A percentile compares a stretch with the other conserved stretches of the same genome.
Evolutionary conservation across 1,140 invertebrate genomes (phyloP).

Genomic region (Phortica variegata): DNA sequence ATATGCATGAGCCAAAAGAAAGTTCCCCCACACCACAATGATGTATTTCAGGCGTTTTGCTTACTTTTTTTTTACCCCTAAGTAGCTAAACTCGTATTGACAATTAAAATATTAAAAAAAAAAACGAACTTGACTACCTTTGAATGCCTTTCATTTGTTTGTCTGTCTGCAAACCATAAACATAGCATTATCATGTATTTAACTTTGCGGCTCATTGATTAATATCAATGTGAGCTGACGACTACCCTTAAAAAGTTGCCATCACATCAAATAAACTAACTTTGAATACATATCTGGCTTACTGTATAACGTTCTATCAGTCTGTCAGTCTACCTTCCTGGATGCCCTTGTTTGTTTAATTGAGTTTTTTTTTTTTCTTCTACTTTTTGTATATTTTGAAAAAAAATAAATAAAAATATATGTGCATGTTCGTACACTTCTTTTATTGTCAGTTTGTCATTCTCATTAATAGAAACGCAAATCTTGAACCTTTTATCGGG

Average conservation of each 20-base stretch:
- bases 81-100: constrained; percentile 26
- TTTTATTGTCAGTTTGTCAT: constrained; percentile 39
- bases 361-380: constrained; percentile 27
- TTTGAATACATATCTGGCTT: not conserved
- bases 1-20: constrained; percentile 40
- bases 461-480: constrained; percentile 35
- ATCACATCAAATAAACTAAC: constrained; percentile 16
- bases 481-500: not conserved
- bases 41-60: no score
- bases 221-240: no score
- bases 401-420: no score
- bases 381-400: no score
- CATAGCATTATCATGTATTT: constrained; percentile 38
- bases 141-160: constrained; percentile 12
- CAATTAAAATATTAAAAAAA: constrained; percentile 25
- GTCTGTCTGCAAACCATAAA: constrained; percentile 24
- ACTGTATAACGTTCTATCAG: constrained; percentile 5
- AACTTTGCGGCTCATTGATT: constrained; percentile 49
- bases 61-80: no score
- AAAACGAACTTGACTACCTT: no score
- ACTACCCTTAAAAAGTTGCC: constrained; percentile 34
- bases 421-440: no score
- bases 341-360: constrained; percentile 34
- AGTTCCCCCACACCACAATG: no score
- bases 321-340: no score